Evolutionary conservation across 2,113 vertebrate species (phyloP).

Genomic region (Sceloporus undulatus): DNA sequence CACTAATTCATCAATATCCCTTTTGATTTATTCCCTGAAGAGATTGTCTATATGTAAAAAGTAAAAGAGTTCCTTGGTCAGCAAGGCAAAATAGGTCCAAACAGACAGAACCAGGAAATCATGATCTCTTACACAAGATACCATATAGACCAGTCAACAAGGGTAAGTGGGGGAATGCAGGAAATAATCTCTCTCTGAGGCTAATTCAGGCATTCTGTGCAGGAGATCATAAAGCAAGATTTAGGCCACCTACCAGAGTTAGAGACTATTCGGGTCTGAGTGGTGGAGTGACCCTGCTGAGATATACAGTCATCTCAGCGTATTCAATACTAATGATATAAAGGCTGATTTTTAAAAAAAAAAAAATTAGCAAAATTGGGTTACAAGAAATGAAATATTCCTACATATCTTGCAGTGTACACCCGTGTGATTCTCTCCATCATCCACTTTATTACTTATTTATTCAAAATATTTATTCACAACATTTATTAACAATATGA

Average conservation of each 20-base stretch:
- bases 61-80: not conserved
- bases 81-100: not conserved
- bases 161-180: not conserved
- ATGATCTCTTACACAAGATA: not conserved
- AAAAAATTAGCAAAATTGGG: no score
- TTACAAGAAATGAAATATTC: not conserved
- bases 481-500: no score
- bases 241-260: not conserved
- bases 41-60: not conserved
- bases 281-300: not conserved
- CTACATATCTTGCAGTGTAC: not conserved
- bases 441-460: not conserved
- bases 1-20: no score
- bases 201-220: not conserved
- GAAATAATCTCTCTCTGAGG: not conserved
- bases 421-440: not conserved
- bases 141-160: not conserved
- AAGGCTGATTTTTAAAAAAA: not conserved
- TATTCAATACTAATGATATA: not conserved
- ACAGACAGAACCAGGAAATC: not conserved
- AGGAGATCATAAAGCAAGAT: not conserved
- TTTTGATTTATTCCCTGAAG: no score
- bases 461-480: not conserved
- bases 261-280: not conserved
- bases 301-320: not conserved